Evolutionary conservation across 1,140 invertebrate genomes (phyloP).

Genomic region (Condylostylus longicornis): DNA sequence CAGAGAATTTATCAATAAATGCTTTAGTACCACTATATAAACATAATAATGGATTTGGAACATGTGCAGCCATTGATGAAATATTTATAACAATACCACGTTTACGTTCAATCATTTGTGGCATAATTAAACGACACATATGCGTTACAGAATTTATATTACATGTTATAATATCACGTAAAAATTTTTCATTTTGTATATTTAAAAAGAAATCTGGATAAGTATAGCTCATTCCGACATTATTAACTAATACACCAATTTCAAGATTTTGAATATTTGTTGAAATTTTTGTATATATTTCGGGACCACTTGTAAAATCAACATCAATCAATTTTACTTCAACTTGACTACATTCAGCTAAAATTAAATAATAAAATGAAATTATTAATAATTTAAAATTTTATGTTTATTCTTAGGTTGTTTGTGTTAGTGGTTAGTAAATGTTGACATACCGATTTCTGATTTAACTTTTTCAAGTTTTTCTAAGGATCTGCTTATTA

Average conservation of each 20-base stretch:
- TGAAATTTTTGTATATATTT: conserved; percentile 62
- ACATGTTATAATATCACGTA: conserved; percentile 48
- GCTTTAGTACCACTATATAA: conserved; percentile 85
- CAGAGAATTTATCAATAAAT: conserved; percentile 72
- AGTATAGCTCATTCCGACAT: conserved; percentile 83
- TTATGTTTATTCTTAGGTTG: not conserved
- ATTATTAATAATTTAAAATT: conserved; percentile 3
- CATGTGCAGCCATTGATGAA: conserved; percentile 65
- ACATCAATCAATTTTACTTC: conserved; percentile 68
- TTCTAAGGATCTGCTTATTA: conserved; percentile 69
- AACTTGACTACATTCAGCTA: conserved; percentile 57
- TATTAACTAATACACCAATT: conserved; percentile 86
- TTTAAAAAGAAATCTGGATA: conserved; percentile 72
- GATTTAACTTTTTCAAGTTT: conserved; percentile 69
- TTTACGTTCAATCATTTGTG: conserved; percentile 70
- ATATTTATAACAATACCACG: conserved; percentile 86
- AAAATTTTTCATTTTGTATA: conserved; percentile 37
- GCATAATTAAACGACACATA: conserved; percentile 74
- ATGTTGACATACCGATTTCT: conserved; percentile 46
- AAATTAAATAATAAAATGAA: conserved; percentile 5
- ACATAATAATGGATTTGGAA: conserved; percentile 67
- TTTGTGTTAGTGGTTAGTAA: no score
- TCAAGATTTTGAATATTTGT: conserved; percentile 63
- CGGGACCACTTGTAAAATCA: conserved; percentile 59
- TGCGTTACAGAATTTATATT: conserved; percentile 61